Percentiles rank a stretch among this genome's conserved stretches.
These are phyloP conservation scores for Hyposoter didymator DNA, from an alignment of 2,888 invertebrate genomes.

Conservation along the genomic window DNA sequence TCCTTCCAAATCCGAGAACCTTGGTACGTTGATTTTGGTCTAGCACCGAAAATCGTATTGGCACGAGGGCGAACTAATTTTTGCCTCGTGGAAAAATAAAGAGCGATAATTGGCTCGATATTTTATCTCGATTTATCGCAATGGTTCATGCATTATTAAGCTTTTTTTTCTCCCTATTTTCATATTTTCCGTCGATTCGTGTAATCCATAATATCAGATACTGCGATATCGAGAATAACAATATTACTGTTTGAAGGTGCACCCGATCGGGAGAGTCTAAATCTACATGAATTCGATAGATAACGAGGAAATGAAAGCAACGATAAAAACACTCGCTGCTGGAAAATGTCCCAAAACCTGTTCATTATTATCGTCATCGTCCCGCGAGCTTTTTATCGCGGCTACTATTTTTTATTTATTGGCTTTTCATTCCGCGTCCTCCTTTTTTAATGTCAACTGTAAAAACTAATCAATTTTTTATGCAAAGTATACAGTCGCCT, in stretches of 20 bases:
- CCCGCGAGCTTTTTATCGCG: conserved; percentile 61
- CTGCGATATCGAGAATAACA: conserved; percentile 9
- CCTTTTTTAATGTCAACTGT: conserved; percentile 1
- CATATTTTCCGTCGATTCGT: conserved; percentile 4
- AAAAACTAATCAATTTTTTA: conserved; percentile 29
- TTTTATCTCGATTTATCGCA: conserved; percentile 5
- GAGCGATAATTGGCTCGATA: neutral
- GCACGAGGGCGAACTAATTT: neutral
- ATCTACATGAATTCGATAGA: conserved; percentile 14
- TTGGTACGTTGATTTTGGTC: neutral
- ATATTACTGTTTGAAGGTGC: conserved; percentile 6
- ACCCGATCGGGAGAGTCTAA: neutral
- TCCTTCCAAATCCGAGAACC: neutral
- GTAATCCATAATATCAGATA: neutral
- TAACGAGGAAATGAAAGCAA: conserved; percentile 7
- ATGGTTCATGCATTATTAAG: neutral
- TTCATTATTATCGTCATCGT: conserved; percentile 44
- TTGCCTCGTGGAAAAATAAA: neutral
- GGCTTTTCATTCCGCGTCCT: neutral
- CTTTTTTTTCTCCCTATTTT: neutral
- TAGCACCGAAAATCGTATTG: neutral
- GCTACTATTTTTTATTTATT: conserved; percentile 34
- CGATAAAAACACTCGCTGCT: conserved; percentile 13
- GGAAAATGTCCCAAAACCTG: conserved; percentile 1
- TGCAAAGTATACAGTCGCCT: neutral